Evolutionary conservation across 1,140 invertebrate genomes (phyloP), one percentile per base, ranked within the genome.

Genomic region (Akabosia matsudoensis): DNA sequence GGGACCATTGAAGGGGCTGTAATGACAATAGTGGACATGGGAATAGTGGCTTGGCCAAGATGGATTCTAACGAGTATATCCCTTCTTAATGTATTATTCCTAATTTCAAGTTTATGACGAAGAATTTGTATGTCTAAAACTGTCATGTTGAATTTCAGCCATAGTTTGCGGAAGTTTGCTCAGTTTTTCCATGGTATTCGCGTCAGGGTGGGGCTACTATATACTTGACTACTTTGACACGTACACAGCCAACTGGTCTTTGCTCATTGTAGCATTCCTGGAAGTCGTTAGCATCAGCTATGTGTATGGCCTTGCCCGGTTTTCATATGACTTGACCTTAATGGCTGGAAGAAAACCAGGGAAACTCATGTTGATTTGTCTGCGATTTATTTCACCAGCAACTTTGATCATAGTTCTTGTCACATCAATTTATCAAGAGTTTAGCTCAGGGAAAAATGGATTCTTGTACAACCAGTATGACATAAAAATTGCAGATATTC

Each of bases 251-350:
- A 77, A 96, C 80, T 97, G 97, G 83, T 95, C 96, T 0, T 85
- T 98, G 26, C 88, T 98, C 70, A 94, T 97, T 79, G 94, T 98
- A 34, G 96, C 96, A 0, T 92, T 98, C 76, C 96, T 92, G 82
- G 96, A 98, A 85, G 95, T 94, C 82, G 88, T 98, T 64, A 93
- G 91, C 1, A 94, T 98, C 14, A 90, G 94, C 24, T 98, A 96
- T 82, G 92, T 98, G 0, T 98, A 97, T 84, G 96, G 96, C 18
- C 89, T 97, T 0, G 92, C 93, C 4, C 93, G 92, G 82, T 97
- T 97, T 83, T 91, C 93, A 2, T 93, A 96, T 82, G 95, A 97
- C 83, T 95, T 97, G 78, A 93, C 96, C 85, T 86, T 95, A 83
- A 97, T 97, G 95, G 97, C 93, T 1, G 95, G 95, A 0, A 89